A percentile compares a stretch with the other conserved stretches of the same genome.
Evolutionary conservation across 2,888 invertebrate species (phyloP).

Genomic region (Bombyx huttoni): DNA sequence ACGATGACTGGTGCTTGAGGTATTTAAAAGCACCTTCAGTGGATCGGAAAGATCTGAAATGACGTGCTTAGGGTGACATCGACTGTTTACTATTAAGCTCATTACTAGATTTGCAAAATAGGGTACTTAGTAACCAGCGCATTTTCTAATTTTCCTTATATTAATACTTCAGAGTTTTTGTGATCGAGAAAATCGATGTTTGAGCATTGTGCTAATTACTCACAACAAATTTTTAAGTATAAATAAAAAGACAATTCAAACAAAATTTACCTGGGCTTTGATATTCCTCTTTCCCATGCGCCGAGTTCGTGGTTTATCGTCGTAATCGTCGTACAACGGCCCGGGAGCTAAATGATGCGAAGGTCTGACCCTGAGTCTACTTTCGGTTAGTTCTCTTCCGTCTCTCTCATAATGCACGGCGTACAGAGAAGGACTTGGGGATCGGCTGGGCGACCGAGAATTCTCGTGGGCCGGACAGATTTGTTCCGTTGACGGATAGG

Average conservation of each 20-base stretch:
- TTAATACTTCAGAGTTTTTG: too few species aligned
- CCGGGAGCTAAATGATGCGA: slow-evolving; percentile 58
- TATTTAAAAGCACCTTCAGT: too few species aligned
- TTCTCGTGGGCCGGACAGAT: slow-evolving; percentile 59
- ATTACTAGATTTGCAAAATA: too few species aligned
- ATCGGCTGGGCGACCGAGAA: slow-evolving; percentile 48
- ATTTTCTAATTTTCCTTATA: too few species aligned
- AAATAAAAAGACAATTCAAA: not conserved
- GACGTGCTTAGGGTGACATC: too few species aligned
- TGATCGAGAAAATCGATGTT: too few species aligned
- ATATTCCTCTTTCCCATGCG: slow-evolving; percentile 92
- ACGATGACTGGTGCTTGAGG: too few species aligned
- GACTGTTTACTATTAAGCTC: too few species aligned
- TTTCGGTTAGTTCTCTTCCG: slow-evolving; percentile 76
- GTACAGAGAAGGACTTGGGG: slow-evolving; percentile 66
- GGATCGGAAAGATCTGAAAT: too few species aligned
- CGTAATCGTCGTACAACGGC: slow-evolving; percentile 57
- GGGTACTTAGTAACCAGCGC: too few species aligned
- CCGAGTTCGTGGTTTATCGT: slow-evolving; percentile 66
- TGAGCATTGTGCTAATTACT: too few species aligned
- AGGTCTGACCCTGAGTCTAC: slow-evolving; percentile 72
- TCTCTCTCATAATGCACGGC: slow-evolving; percentile 80
- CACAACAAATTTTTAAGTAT: not conserved
- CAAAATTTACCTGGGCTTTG: slow-evolving; percentile 81
- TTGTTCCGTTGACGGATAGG: slow-evolving; percentile 86